Evolutionary conservation across 2,888 invertebrate species (phyloP).

Genomic region (Slavum lentiscoides): DNA sequence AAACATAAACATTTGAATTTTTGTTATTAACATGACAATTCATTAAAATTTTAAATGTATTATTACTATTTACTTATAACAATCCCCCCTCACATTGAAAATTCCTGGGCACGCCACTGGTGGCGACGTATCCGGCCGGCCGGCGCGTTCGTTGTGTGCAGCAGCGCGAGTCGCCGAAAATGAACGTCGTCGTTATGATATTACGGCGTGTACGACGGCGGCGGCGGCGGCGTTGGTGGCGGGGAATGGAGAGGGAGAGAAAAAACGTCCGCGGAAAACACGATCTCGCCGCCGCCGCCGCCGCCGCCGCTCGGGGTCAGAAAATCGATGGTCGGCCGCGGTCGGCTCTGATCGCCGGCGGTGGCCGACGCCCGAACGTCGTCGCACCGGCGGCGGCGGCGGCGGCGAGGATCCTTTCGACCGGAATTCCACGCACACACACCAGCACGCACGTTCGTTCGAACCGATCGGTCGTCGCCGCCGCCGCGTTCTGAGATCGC

Average conservation of each 20-base stretch:
- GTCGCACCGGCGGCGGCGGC: slow-evolving; percentile 25
- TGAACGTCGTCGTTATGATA: not conserved
- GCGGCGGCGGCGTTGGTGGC: not conserved
- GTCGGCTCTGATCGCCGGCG: slow-evolving; percentile 48
- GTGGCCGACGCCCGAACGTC: slow-evolving; percentile 50
- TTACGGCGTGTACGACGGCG: not conserved
- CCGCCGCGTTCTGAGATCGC: no score
- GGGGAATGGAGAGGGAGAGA: not conserved
- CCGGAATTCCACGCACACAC: slow-evolving; percentile 53
- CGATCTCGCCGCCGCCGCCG: slow-evolving; percentile 41
- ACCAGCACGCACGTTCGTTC: slow-evolving; percentile 53
- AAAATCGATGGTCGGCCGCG: slow-evolving; percentile 49
- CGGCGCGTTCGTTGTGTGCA: not conserved
- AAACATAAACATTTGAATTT: no score
- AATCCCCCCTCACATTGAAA: no score
- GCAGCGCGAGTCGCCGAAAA: slow-evolving; percentile 23
- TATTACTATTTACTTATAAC: no score
- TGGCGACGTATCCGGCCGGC: no score
- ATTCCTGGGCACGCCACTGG: no score
- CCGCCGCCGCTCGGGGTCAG: slow-evolving; percentile 48
- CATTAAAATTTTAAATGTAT: no score
- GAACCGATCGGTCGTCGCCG: not conserved
- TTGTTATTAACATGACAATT: no score
- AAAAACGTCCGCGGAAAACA: slow-evolving; percentile 44
- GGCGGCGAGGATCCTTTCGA: slow-evolving; percentile 52